Evolutionary conservation across 2,888 invertebrate species (phyloP), one percentile per base, ranked within the genome.

Genomic region (Chalcosyrphus nemorum): DNA sequence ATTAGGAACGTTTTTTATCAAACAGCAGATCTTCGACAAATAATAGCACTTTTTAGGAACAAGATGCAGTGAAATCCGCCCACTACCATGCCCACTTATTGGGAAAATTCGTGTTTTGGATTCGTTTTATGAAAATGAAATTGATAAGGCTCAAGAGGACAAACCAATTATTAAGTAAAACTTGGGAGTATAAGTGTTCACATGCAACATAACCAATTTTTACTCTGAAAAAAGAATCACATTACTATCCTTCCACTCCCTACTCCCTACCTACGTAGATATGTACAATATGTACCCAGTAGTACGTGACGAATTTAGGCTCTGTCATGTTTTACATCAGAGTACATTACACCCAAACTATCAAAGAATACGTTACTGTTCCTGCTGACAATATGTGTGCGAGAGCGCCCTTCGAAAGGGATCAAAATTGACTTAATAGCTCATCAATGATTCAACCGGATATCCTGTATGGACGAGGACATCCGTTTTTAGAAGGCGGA

Each of bases 391-490:
- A 43, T 43, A 45, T 19, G 43, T 29, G 13, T n/a, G 19, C 9
- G 17, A 19, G 13, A 7, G 19, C 9, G 17, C 19, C 3, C 19
- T 4, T 6, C 63, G 38, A 70, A 74, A 75, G 32, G 59, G 54
- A 80, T 84, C 68, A 88, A 89, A 89, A 88, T 89, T 88, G 89
- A 90, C 90, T 91, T 90, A 91, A 90, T 90, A 90, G 90, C 91
- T 91, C 90, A 90, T 90, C 91, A 90, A 90, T 91, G 90, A 90
- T 90, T 90, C 90, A 90, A 88, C 88, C 91, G 90, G 90, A 90
- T 88, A 89, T 90, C 91, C 90, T 89, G 89, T 87, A 89, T 90
- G 90, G 89, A 89, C 88, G 88, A 90, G 90, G 88, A 89, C 89
- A 89, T 91, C 91, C 91, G 90, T 88, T 90, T 88, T 88, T 89